A percentile compares a stretch with the other conserved stretches of the same genome.
phyloP scores from a whole-genome alignment of 2,888 invertebrate species.

The Trisateles emortualis region DNA sequence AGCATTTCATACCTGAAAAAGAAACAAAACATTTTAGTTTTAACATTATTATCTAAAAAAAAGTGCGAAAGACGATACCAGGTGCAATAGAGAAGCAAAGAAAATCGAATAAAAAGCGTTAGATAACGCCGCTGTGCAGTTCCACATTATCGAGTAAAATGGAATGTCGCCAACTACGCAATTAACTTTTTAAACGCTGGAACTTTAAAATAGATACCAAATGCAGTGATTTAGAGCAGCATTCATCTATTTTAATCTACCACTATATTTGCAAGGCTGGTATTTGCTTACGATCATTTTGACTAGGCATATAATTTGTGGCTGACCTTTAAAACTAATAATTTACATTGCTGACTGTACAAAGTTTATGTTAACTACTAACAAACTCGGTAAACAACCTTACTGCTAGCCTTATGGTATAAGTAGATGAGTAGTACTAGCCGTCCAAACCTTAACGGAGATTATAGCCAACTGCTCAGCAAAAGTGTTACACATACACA shows the following conservation, averaged over 20 bases:
- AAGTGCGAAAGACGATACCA: conserved; percentile 33
- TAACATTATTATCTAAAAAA: not conserved
- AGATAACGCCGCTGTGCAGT: conserved; percentile 55
- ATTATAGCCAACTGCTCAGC: too few species aligned
- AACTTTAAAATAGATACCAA: conserved; percentile 41
- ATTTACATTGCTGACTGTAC: too few species aligned
- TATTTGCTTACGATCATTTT: conserved; percentile 19
- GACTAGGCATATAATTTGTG: not conserved
- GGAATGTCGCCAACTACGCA: conserved; percentile 55
- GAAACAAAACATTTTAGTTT: not conserved
- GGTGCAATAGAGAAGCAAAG: conserved; percentile 42
- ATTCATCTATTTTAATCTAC: conserved; percentile 28
- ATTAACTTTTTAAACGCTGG: conserved; percentile 56
- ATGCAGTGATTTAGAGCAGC: conserved; percentile 34
- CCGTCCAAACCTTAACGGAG: too few species aligned
- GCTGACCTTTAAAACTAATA: not conserved
- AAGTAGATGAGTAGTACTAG: too few species aligned
- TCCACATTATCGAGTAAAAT: conserved; percentile 55
- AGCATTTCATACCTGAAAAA: conserved; percentile 4
- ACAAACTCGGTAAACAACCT: too few species aligned
- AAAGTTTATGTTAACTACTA: too few species aligned
- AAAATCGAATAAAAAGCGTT: conserved; percentile 48
- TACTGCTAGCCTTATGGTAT: too few species aligned
- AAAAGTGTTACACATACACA: too few species aligned
- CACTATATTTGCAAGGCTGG: conserved; percentile 31